phyloP scores from a whole-genome alignment of 2,113 vertebrate genomes.

The Burhinus oedicnemus region DNA sequence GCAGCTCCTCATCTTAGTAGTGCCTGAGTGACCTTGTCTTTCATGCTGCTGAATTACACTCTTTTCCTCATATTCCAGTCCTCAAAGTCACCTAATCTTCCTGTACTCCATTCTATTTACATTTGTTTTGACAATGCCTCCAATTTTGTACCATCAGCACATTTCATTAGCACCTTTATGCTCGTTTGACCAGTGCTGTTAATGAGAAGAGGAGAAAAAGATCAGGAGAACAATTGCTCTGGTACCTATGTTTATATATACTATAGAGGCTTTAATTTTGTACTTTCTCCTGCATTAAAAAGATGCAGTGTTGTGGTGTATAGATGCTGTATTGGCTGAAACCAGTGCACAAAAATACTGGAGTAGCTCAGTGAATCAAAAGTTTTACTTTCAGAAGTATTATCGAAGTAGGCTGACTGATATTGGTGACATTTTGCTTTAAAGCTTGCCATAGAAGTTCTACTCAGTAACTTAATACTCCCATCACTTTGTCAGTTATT shows the following conservation, averaged over 20 bases:
- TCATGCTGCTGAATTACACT: background rate
- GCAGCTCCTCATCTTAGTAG: background rate
- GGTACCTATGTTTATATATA: background rate
- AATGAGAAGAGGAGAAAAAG: background rate
- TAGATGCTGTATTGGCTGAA: background rate
- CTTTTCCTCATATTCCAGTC: background rate
- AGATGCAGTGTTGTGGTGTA: background rate
- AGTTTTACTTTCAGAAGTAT: background rate
- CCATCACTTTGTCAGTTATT: conserved; percentile 13
- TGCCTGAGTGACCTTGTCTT: background rate
- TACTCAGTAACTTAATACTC: conserved; percentile 8
- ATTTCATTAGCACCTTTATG: background rate
- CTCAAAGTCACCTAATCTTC: background rate
- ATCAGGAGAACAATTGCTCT: background rate
- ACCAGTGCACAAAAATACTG: background rate
- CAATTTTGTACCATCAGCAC: background rate
- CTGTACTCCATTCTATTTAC: background rate
- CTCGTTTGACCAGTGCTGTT: background rate
- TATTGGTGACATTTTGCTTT: conserved; percentile 22
- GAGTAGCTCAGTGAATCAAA: background rate
- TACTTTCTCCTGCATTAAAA: background rate
- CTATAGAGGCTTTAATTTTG: background rate
- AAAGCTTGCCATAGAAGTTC: background rate
- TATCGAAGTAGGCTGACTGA: background rate
- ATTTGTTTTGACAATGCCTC: background rate